These are phyloP conservation scores for Lepidothrix coronata DNA, from an alignment of 2,113 vertebrate genomes.

Conservation along the genomic window DNA sequence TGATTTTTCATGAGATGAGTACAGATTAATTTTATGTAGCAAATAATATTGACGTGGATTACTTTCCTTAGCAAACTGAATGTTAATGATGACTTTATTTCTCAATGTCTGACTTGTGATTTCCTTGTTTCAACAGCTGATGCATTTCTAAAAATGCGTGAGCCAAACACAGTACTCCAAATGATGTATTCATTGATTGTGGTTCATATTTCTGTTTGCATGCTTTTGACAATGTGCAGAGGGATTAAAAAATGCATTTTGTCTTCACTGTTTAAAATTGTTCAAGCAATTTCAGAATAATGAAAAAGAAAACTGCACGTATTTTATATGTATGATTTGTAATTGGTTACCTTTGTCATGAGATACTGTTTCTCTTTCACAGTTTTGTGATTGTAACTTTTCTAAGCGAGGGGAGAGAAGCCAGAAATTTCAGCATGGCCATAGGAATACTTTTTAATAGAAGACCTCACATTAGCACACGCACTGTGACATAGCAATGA, in stretches of 20 bases:
- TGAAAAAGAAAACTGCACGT: fast-evolving
- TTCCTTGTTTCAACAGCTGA: neutral
- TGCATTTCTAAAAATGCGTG: neutral
- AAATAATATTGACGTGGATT: neutral
- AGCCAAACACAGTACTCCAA: neutral
- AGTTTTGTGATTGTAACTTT: neutral
- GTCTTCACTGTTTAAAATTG: neutral
- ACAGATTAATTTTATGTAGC: neutral
- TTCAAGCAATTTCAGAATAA: neutral
- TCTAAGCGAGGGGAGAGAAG: neutral
- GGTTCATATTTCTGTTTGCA: neutral
- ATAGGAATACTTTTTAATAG: neutral
- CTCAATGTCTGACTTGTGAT: neutral
- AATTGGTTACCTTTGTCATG: neutral
- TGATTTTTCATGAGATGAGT: neutral
- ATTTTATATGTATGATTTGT: neutral
- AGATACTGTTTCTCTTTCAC: neutral
- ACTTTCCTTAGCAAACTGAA: neutral
- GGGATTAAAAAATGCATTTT: neutral
- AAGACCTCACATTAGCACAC: neutral
- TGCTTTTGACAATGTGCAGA: neutral
- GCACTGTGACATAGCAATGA: neutral
- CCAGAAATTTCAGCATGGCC: neutral
- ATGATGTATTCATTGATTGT: neutral
- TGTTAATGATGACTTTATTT: neutral